phyloP scores from a whole-genome alignment of 2,113 vertebrate genomes.

The Erythrolamprus reginae region DNA sequence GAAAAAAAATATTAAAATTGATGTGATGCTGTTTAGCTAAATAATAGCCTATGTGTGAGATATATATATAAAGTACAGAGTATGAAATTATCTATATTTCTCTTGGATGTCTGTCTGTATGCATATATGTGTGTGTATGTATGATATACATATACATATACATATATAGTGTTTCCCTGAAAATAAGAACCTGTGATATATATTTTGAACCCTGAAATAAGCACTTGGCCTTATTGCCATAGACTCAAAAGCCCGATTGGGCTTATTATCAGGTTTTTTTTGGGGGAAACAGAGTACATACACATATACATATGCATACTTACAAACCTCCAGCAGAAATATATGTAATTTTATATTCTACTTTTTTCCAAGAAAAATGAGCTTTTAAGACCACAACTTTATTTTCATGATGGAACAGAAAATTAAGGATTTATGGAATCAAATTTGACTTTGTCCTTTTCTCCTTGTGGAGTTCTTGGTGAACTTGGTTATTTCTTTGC shows the following conservation, averaged over 20 bases:
- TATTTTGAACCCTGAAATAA: too few relatives aligned
- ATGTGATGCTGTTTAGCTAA: constrained; percentile 20
- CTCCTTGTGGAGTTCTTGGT: not conserved
- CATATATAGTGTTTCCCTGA: too few relatives aligned
- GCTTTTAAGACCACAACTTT: constrained; percentile 8
- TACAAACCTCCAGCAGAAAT: not conserved
- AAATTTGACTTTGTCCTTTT: not conserved
- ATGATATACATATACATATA: too few relatives aligned
- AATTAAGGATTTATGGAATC: constrained; percentile 38
- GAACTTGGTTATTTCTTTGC: too few relatives aligned
- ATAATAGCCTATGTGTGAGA: constrained; percentile 10
- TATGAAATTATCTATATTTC: too few relatives aligned
- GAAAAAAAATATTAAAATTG: constrained; percentile 43
- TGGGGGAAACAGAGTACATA: too few relatives aligned
- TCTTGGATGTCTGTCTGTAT: not conserved
- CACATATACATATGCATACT: not conserved
- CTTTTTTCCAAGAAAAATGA: constrained; percentile 20
- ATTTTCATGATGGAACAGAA: constrained; percentile 32
- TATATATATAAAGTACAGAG: too few relatives aligned
- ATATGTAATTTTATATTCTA: constrained; percentile 23
- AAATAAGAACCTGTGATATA: too few relatives aligned
- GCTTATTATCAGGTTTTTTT: too few relatives aligned
- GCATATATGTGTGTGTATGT: too few relatives aligned
- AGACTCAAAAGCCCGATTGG: too few relatives aligned
- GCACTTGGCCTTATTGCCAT: too few relatives aligned